Conservation (phyloP, 92 coral and sea anemone genomes). For the Epizoanthus illoricatus region DNA sequence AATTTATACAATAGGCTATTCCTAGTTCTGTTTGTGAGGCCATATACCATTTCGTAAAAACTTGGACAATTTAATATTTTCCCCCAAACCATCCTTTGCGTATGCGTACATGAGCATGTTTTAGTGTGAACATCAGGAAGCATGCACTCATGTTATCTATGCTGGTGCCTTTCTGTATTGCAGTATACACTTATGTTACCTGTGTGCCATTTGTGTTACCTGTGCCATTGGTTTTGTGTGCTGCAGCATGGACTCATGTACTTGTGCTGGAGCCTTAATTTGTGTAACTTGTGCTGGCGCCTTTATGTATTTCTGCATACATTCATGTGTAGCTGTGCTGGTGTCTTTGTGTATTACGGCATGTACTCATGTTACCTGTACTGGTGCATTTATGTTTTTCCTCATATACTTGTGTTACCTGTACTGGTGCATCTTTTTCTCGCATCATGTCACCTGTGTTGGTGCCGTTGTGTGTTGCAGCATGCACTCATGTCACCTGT, state of each 20-base stretch:
- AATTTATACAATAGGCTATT: too few species aligned
- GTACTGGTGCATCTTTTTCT: neutral
- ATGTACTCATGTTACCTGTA: constrained; percentile 50
- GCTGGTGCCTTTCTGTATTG: neutral
- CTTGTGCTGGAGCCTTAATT: neutral
- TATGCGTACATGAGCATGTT: too few species aligned
- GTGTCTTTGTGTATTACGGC: constrained; percentile 41
- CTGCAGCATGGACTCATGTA: too few species aligned
- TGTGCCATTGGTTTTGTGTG: neutral
- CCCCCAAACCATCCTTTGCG: too few species aligned
- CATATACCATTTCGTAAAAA: too few species aligned
- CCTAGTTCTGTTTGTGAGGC: too few species aligned
- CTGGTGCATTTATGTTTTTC: neutral
- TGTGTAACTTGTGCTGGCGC: too few species aligned
- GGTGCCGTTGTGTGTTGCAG: neutral
- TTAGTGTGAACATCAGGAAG: neutral
- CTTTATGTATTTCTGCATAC: neutral
- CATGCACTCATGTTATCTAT: too few species aligned
- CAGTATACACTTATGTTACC: neutral
- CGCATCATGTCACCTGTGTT: neutral
- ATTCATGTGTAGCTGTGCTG: too few species aligned
- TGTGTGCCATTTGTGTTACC: neutral
- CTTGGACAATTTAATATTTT: too few species aligned
- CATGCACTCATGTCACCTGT: neutral
- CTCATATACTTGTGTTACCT: neutral